Base-by-base conservation (phyloP, 2,113 vertebrate species). In the Nesoenas mayeri region DNA sequence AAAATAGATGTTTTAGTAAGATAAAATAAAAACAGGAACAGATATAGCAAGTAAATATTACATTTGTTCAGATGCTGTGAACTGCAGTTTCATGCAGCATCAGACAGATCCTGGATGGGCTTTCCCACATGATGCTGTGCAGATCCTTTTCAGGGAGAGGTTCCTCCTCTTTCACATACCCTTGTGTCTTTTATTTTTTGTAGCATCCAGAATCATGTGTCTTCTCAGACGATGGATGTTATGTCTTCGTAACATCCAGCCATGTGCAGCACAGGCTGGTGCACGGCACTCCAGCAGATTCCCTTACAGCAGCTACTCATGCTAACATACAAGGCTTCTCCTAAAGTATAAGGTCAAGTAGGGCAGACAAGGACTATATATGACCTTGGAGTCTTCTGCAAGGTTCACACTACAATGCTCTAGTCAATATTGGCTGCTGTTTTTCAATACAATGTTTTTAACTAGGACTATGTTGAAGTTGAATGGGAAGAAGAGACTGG, bases 391-490 rank as follows among this genome's bases (percentile, higher is more conserved):
- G 2, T 53, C 40, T 57, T 89, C 36, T 54, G 19, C 31, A 54
- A 32, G 7, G 8, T 40, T 87, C 56, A 18, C 61, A n/a, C 15
- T 36, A 36, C 16, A 67, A 1, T 84, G 10, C 20, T 74, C 4
- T 56, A 26, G 42, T 24, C 38, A 19, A 51, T 51, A 10, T 15
- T 65, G 22, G 10, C 7, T 57, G 70, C 22, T 0, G 0, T 1
- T 48, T 78, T 93, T 48, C 24, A 54, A 88, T 88, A n/a, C 5
- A n/a, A 5, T 42, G 5, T n/a, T 69, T 95, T 92, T 74, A 61
- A 32, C 15, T 42, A 42, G 8, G 7, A 31, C 11, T 60, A 16
- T 18, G 20, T 15, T 66, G 19, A 84, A 54, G 9, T 29, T 50
- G 13, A 8, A 2, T 28, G 16, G 2, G 12, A 15, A 73, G 6